Conservation (phyloP, 2,888 invertebrate species). For the Heterodera filipjevi region DNA sequence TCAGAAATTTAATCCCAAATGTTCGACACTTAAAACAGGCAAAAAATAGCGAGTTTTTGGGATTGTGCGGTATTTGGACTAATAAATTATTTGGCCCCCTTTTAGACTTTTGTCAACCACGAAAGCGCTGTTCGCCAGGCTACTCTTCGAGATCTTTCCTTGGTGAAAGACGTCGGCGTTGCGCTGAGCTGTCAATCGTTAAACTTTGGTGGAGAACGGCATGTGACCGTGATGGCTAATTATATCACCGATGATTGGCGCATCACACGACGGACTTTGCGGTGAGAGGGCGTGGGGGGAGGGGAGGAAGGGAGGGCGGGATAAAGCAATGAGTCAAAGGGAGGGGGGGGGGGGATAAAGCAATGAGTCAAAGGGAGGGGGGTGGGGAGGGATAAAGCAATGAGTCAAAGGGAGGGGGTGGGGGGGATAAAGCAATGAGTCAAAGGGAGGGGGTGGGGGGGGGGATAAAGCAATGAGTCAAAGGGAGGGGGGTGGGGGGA, state of each 20-base stretch:
- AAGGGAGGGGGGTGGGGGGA: too few relatives aligned
- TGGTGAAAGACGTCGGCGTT: constrained; percentile 38
- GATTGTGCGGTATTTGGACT: background rate
- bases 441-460: too few relatives aligned
- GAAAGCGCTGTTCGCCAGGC: constrained; percentile 33
- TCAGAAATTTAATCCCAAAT: constrained; percentile 39
- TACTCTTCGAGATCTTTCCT: constrained; percentile 35
- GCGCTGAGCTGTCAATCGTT: constrained; percentile 40
- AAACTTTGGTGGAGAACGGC: constrained; percentile 32
- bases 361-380: background rate
- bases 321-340: background rate
- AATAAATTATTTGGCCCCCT: background rate
- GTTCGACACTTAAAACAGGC: constrained; percentile 38
- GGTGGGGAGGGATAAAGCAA: too few relatives aligned
- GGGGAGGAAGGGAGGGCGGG: background rate
- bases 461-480: too few relatives aligned
- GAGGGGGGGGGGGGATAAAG: background rate
- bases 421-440: too few relatives aligned
- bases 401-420: too few relatives aligned
- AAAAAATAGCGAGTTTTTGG: constrained; percentile 6
- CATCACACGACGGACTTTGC: constrained; percentile 38
- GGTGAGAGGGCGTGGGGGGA: constrained; percentile 7
- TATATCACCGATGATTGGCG: constrained; percentile 47
- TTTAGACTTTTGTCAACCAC: constrained; percentile 39
- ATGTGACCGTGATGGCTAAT: constrained; percentile 38